Evolutionary conservation across 2,888 invertebrate genomes (phyloP), one percentile per base, ranked within the genome.

Genomic region (Lycophotia porphyrea): DNA sequence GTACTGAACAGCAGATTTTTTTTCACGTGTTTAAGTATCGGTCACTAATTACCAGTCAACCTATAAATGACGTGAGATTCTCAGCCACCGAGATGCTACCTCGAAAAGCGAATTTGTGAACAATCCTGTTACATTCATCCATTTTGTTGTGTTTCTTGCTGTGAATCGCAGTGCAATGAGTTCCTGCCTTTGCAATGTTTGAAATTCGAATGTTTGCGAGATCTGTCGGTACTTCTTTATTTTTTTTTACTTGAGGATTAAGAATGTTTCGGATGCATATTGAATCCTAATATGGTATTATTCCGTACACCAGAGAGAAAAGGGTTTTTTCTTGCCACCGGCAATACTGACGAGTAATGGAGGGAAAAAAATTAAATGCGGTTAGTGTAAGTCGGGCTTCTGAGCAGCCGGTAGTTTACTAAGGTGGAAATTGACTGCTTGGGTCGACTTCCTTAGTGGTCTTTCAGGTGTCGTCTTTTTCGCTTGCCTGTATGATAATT

Each of bases 271-370:
- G 69, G 71, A 81, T 64, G 71, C 63, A 58, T 44, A 36, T 67
- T 81, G 58, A 87, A 84, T 80, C 78, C 79, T 5, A 76, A 81
- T 76, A 85, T 31, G 85, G 82, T 52, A 67, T 82, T 84, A 71
- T 84, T 73, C 70, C 3, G 61, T 73, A 36, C 36, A 52, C 24
- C 15, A 39, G 47, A 63, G 61, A 39, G 39, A 52, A 81, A 77
- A 52, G 24, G 44, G 24, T 34, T 70, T 71, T 83, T 67, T 67
- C 47, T 67, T 67, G 18, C 63, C 9, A 49, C 84, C 60, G 81
- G 58, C 73, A 81, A 79, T 72, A 65, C 69, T 34, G 36, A 61
- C 49, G 65, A n/a, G 65, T 49, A 66, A 52, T 27, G 64, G 64
- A 60, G 21, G 63, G 47, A 44, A 80, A 80, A 76, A 81, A 84